Conservation (phyloP, 2,888 invertebrate species). For the Platerodrilus igneus region DNA sequence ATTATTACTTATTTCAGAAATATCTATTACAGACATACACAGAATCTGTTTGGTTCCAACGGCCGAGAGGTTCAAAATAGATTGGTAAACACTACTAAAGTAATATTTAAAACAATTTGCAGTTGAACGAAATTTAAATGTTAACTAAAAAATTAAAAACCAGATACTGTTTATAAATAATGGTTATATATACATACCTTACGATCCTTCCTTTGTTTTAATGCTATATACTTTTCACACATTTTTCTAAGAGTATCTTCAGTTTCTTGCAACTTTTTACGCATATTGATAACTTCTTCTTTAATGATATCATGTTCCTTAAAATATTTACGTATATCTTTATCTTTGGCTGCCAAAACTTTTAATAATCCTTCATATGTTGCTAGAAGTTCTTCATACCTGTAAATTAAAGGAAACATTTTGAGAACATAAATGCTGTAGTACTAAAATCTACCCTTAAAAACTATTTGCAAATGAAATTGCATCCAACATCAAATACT, state of each 20-base stretch:
- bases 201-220: constrained; percentile 35
- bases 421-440: constrained; percentile 4
- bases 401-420: constrained; percentile 17
- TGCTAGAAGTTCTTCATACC: constrained; percentile 41
- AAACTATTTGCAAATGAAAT: constrained; percentile 7
- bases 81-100: too few species aligned
- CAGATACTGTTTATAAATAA: too few species aligned
- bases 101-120: too few species aligned
- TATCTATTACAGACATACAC: too few species aligned
- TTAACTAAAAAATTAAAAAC: too few species aligned
- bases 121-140: too few species aligned
- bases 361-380: constrained; percentile 41
- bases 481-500: constrained; percentile 18
- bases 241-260: constrained; percentile 31
- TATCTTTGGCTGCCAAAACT: constrained; percentile 37
- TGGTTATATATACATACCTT: constrained; percentile 27
- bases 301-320: constrained; percentile 35
- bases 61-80: too few species aligned
- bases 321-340: constrained; percentile 37
- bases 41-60: too few species aligned
- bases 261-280: constrained; percentile 25
- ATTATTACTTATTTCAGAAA: too few species aligned
- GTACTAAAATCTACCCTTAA: too few species aligned
- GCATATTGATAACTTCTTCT: constrained; percentile 31
- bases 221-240: constrained; percentile 33